Base-by-base conservation (phyloP, 2,888 invertebrate species). In the Drosophila testacea region DNA sequence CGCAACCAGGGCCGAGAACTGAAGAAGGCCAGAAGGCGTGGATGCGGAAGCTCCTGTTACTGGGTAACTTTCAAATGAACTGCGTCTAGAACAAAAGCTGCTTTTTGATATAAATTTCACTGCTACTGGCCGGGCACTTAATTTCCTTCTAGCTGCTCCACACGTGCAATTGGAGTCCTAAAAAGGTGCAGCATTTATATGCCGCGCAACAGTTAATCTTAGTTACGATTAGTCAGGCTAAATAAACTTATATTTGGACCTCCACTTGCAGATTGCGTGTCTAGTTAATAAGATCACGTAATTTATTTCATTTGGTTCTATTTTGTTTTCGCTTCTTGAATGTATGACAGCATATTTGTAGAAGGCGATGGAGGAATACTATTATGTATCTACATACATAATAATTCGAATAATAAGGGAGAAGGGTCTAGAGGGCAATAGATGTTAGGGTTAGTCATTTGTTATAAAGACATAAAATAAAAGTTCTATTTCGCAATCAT, bases 121-220 rank as follows among this genome's bases (percentile, higher is more conserved):
- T 70, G 74, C 77, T 73, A 22, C 48, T 64, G 54, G 61, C 61
- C 69, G 52, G 74, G 78, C 74, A 84, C 83, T 84, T 84, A 85
- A 84, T 85, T 84, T 84, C 54, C 69, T 59, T 57, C 46, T 52
- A 52, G 50, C 54, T 38, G 46, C 6, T 27, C 56, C 72, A 79
- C 80, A 76, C 84, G 69, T 77, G 62, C 51, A 68, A 46, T 34
- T 60, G 36, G 62, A 38, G 42, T 54, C n/a, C 41, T 36, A 60
- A 56, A 70, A 71, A 67, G 69, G 68, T 57, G 67, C 56, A 69
- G 68, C 68, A 73, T 71, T 74, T 73, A 70, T 81, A 71, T 74
- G 78, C 79, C 72, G 84, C 81, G 84, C 84, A 83, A 87, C 85
- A 87, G 85, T 86, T 87, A 83, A 86, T 87, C 87, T 84, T 83